Evolutionary conservation across 2,113 vertebrate species (phyloP).

Genomic region (Numida meleagris): DNA sequence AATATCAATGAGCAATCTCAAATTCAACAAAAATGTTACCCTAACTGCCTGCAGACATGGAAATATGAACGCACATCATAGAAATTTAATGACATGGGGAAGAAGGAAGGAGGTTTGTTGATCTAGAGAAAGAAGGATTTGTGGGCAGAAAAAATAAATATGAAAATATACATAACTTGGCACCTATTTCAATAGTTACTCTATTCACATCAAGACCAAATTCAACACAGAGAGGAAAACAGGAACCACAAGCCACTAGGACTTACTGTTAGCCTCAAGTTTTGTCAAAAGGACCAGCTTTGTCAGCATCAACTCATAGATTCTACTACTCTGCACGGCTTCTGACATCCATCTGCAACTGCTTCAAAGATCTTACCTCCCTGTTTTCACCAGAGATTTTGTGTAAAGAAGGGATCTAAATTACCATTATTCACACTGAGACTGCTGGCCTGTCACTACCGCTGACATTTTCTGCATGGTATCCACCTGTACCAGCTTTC

Average conservation of each 20-base stretch:
- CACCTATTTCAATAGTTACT: background rate
- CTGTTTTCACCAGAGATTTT: background rate
- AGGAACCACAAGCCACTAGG: background rate
- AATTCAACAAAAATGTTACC: background rate
- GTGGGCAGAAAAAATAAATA: background rate
- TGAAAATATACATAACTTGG: background rate
- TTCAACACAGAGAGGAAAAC: background rate
- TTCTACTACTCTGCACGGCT: background rate
- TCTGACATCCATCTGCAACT: background rate
- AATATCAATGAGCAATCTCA: background rate
- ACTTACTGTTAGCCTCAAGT: background rate
- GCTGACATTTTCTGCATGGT: background rate
- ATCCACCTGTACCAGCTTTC: background rate
- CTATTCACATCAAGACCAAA: background rate
- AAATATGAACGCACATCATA: background rate
- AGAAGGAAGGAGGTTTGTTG: background rate
- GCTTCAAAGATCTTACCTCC: background rate
- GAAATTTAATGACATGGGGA: background rate
- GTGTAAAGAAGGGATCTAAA: background rate
- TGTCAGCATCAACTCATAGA: accelerated
- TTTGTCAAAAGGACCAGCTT: background rate
- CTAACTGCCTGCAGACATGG: background rate
- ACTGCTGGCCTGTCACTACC: too few relatives aligned
- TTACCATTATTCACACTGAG: accelerated
- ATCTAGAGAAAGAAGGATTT: background rate